Base-by-base conservation (phyloP, 2,888 invertebrate genomes). In the Habrosyne pyritoides region DNA sequence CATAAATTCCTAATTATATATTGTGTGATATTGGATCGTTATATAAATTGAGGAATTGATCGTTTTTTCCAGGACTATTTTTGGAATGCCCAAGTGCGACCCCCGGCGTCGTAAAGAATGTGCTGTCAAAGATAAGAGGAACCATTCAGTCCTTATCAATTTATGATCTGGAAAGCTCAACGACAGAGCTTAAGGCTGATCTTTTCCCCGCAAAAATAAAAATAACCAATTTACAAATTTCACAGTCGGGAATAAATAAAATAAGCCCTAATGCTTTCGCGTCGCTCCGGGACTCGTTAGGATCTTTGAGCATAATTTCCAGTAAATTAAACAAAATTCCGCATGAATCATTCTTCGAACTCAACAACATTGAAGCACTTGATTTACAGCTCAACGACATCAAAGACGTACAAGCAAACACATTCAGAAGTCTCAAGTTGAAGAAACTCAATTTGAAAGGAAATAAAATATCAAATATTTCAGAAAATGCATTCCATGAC, bases 371-470 rank as follows among this genome's bases (percentile, higher is more conserved):
- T 51, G 95, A 95, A 63, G 94, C 95, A 24, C 93, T 98, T 59
- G 97, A 97, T 85, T 94, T 98, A 71, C 97, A 98, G 83, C 95
- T 96, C 59, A 98, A 98, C 84, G 95, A 96, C 78, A 97, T 98
- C 75, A 94, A 94, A 71, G 95, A 96, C 65, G 93, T 98, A 60
- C 95, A 96, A 60, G 96, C 96, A 71, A 97, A 97, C 77, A 96
- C 96, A 71, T 98, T 98, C 83, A 96, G 95, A 80, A 97, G 97
- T 2, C 91, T 98, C 49, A 95, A 95, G 69, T 89, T 98, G 57
- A 95, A 95, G 75, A 97, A 96, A 84, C 87, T 96, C 33, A 97
- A 96, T 83, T 93, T 98, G 69, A 97, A 97, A 83, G 96, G 96
- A 42, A 98, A 98, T 85, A 95, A 95, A 73, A 94, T 98, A 72